Percentiles rank a stretch among this genome's conserved stretches.
Evolutionary conservation across 2,888 invertebrate species (phyloP).

Genomic region (Alloplasta piceator): DNA sequence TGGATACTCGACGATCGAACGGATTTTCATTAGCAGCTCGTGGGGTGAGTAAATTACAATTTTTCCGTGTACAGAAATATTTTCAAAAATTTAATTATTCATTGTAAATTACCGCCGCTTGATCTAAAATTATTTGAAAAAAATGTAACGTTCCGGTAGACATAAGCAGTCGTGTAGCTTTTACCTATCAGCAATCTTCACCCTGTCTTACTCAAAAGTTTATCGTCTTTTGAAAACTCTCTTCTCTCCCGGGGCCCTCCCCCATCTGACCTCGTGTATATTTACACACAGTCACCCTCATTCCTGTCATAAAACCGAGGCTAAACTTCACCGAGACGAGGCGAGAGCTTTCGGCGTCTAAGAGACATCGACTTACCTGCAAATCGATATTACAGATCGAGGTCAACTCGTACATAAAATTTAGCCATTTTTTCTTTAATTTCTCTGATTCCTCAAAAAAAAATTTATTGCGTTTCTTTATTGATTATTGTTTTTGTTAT

Average conservation of each 20-base stretch:
- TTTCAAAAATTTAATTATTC: background rate
- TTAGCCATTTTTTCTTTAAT: background rate
- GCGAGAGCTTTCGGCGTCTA: background rate
- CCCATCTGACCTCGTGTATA: background rate
- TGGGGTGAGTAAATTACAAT: slow-evolving; percentile 31
- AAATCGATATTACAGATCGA: background rate
- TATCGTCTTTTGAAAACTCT: slow-evolving; percentile 30
- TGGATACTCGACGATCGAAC: slow-evolving; percentile 39
- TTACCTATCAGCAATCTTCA: slow-evolving; percentile 11
- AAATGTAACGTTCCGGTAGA: slow-evolving; percentile 12
- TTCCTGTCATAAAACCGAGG: background rate
- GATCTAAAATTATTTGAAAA: no score
- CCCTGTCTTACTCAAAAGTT: slow-evolving; percentile 28
- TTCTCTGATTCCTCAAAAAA: background rate
- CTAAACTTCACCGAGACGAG: slow-evolving; percentile 2
- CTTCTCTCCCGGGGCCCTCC: slow-evolving; percentile 9
- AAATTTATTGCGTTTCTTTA: background rate
- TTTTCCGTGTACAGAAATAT: background rate
- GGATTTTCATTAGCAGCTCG: slow-evolving; percentile 46
- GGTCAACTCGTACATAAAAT: background rate
- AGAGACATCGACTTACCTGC: background rate
- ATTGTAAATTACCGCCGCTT: background rate
- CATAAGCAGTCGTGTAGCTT: slow-evolving; percentile 9
- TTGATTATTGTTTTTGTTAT: no score
- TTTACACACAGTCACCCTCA: background rate